Evolutionary conservation across 2,797 vertebrate genomes (phyloP).

Genomic region (Chiloscyllium punctatum): DNA sequence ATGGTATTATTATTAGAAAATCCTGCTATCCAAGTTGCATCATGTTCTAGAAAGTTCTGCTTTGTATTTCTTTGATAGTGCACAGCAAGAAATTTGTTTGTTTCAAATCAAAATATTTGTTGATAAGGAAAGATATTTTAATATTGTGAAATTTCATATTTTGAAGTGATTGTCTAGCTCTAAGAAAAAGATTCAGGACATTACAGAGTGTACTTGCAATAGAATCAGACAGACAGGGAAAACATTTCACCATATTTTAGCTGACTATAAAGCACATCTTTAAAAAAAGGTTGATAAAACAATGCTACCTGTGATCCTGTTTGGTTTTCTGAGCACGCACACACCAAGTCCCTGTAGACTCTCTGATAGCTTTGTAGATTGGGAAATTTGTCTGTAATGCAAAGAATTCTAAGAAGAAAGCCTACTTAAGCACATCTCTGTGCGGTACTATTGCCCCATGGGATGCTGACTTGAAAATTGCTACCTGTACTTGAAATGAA

Average conservation of each 20-base stretch:
- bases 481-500: conserved; percentile 36
- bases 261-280: not conserved
- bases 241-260: conserved; percentile 19
- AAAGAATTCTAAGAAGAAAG: conserved; percentile 38
- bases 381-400: conserved; percentile 39
- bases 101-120: not conserved
- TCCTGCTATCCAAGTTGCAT: not conserved
- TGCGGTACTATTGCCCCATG: conserved; percentile 28
- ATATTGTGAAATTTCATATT: not conserved
- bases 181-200: not conserved
- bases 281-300: conserved; percentile 4
- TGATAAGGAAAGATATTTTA: not conserved
- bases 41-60: not conserved
- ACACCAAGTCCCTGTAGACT: conserved; percentile 13
- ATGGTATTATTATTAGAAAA: not conserved
- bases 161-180: not conserved
- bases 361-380: conserved; percentile 38
- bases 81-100: not conserved
- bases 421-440: conserved; percentile 36
- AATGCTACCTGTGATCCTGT: conserved; percentile 11
- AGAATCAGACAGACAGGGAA: not conserved
- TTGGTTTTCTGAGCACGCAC: conserved; percentile 21
- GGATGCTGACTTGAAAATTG: conserved; percentile 34
- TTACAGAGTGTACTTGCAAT: not conserved
- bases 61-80: not conserved